A percentile compares a stretch with the other conserved stretches of the same genome.
phyloP scores from a whole-genome alignment of 1,140 invertebrate species.

The Zaprionus lachaisei region DNA sequence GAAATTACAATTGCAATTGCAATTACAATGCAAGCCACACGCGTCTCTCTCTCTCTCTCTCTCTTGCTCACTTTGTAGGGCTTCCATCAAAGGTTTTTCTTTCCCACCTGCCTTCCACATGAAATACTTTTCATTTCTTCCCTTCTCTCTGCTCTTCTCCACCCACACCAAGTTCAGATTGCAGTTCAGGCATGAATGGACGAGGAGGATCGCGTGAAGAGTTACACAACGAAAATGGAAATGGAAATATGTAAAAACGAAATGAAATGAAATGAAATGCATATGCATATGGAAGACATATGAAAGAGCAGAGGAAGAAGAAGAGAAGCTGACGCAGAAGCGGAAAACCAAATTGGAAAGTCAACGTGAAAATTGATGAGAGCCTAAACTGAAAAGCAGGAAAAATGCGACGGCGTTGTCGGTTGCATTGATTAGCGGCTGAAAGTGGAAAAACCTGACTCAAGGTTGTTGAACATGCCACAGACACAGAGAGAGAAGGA shows the following conservation, averaged over 20 bases:
- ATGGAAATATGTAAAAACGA: slow-evolving; percentile 48
- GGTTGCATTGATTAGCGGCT: slow-evolving; percentile 64
- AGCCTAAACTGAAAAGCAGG: slow-evolving; percentile 46
- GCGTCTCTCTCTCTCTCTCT: not conserved
- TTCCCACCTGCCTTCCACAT: slow-evolving; percentile 12
- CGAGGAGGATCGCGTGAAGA: slow-evolving; percentile 67
- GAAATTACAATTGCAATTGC: slow-evolving; percentile 39
- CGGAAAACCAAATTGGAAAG: slow-evolving; percentile 77
- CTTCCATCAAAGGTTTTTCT: slow-evolving; percentile 65
- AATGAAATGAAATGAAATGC: slow-evolving; percentile 21
- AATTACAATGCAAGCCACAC: slow-evolving; percentile 9
- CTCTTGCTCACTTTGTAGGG: slow-evolving; percentile 34
- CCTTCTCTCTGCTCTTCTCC: slow-evolving; percentile 5
- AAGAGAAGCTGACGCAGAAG: slow-evolving; percentile 6
- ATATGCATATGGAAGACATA: slow-evolving; percentile 43
- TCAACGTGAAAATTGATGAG: slow-evolving; percentile 71
- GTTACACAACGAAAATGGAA: slow-evolving; percentile 62
- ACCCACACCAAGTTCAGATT: slow-evolving; percentile 57
- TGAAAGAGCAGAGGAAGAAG: slow-evolving; percentile 46
- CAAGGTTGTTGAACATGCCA: slow-evolving; percentile 83
- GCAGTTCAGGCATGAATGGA: slow-evolving; percentile 64
- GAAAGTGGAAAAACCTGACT: slow-evolving; percentile 85
- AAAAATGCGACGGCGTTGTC: slow-evolving; percentile 64
- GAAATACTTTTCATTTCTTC: slow-evolving; percentile 16
- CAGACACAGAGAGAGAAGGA: slow-evolving; percentile 10